Conservation (phyloP, 1,140 invertebrate genomes). For the Polypedilum pembai region DNA sequence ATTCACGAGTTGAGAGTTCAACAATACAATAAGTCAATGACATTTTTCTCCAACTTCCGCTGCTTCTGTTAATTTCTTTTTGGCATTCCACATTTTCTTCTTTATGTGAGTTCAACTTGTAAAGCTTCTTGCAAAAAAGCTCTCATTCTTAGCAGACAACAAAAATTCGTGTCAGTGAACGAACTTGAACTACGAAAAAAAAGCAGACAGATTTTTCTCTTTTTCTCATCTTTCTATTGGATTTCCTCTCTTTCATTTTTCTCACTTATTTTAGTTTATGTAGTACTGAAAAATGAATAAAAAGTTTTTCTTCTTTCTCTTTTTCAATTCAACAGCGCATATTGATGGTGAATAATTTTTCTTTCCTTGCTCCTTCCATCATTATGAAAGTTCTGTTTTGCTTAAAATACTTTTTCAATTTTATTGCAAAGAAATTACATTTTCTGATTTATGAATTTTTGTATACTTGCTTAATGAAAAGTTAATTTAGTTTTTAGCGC, state of each 20-base stretch:
- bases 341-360: too few relatives aligned
- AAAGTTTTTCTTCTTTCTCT: too few relatives aligned
- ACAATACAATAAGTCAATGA: not conserved
- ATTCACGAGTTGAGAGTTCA: not conserved
- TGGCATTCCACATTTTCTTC: not conserved
- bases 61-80: not conserved
- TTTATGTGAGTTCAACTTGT: not conserved
- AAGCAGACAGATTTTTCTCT: slow-evolving; percentile 11
- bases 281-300: too few relatives aligned
- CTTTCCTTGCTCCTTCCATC: too few relatives aligned
- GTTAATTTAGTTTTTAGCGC: too few relatives aligned
- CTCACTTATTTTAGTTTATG: too few relatives aligned
- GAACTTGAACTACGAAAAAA: slow-evolving; percentile 21
- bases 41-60: slow-evolving; percentile 2
- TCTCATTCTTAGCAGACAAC: not conserved
- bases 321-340: too few relatives aligned
- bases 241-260: not conserved
- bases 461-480: too few relatives aligned
- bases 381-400: too few relatives aligned
- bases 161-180: slow-evolving; percentile 21
- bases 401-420: too few relatives aligned
- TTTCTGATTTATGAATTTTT: too few relatives aligned
- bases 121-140: slow-evolving; percentile 1
- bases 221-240: not conserved
- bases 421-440: too few relatives aligned